phyloP scores from a whole-genome alignment of 1,140 invertebrate species.

The Drosophila asahinai region DNA sequence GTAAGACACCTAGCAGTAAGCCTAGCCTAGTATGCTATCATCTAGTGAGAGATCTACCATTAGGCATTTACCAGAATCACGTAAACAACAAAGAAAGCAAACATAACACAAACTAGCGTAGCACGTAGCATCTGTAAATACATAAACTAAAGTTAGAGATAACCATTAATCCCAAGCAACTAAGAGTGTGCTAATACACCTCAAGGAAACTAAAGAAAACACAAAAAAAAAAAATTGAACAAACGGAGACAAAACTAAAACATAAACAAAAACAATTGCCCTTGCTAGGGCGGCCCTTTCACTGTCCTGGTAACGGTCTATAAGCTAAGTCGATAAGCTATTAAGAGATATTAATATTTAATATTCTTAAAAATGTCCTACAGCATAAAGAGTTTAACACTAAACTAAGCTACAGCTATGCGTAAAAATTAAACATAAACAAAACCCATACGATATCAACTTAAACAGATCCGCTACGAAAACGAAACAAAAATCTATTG shows the following conservation, averaged over 20 bases:
- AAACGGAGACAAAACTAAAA: conserved; percentile 23
- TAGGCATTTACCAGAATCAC: conserved; percentile 53
- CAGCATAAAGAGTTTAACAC: conserved; percentile 76
- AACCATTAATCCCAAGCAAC: conserved; percentile 30
- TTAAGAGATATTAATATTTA: conserved; percentile 82
- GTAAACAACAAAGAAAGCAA: conserved; percentile 10
- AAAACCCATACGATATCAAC: conserved; percentile 40
- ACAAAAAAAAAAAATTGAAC: conserved; percentile 24
- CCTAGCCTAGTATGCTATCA: conserved; percentile 36
- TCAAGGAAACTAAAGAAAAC: conserved; percentile 41
- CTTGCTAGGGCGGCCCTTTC: conserved; percentile 26
- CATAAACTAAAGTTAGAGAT: conserved; percentile 29
- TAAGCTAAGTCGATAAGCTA: conserved; percentile 30
- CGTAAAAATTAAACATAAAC: conserved; percentile 41
- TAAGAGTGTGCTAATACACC: conserved; percentile 33
- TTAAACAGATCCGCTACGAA: conserved; percentile 37
- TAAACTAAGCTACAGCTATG: conserved; percentile 46
- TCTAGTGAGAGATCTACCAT: conserved; percentile 50
- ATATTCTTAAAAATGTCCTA: conserved; percentile 80
- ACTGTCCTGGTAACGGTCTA: conserved; percentile 21
- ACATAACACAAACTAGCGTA: conserved; percentile 56
- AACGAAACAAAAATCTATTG: conserved; percentile 46
- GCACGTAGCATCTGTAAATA: conserved; percentile 42
- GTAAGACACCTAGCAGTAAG: conserved; percentile 58
- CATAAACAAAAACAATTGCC: conserved; percentile 13